A percentile compares a stretch with the other conserved stretches of the same genome.
Conservation (phyloP, 2,797 vertebrate genomes). For the Sebastes hubbsi region DNA sequence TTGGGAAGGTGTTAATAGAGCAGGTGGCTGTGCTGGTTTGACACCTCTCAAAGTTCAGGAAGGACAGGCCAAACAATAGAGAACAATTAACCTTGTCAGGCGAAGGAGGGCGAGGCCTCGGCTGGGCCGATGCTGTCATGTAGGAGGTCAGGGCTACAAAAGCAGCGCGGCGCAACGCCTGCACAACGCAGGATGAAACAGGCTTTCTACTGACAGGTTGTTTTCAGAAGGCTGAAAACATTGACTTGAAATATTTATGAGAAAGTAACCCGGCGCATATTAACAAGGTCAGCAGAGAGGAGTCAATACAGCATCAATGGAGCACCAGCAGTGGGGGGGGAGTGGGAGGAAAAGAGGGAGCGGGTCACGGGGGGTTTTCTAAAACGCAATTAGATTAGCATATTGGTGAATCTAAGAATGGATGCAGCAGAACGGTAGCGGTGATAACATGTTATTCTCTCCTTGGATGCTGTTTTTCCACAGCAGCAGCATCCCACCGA, state of each 20-base stretch:
- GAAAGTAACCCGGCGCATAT: conserved; percentile 78
- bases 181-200: conserved; percentile 60
- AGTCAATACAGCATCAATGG: conserved; percentile 71
- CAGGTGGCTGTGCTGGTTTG: conserved; percentile 46
- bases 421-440: conserved; percentile 35
- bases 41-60: conserved; percentile 59
- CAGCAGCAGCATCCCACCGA: conserved; percentile 40
- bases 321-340: conserved; percentile 43
- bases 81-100: conserved; percentile 80
- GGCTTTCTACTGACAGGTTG: conserved; percentile 78
- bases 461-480: conserved; percentile 35
- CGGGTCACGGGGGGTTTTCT: conserved; percentile 42
- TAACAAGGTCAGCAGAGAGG: conserved; percentile 76
- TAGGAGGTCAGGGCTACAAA: conserved; percentile 75
- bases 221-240: conserved; percentile 80
- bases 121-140: conserved; percentile 69
- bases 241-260: conserved; percentile 83
- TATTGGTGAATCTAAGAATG: conserved; percentile 59
- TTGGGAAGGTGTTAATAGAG: conserved; percentile 20
- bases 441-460: conserved; percentile 43
- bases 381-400: conserved; percentile 62
- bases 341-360: conserved; percentile 32
- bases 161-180: conserved; percentile 56
- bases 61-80: conserved; percentile 67
- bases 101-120: conserved; percentile 60